Evolutionary conservation across 2,888 invertebrate genomes (phyloP).

Genomic region (Tenthredo mesomela): DNA sequence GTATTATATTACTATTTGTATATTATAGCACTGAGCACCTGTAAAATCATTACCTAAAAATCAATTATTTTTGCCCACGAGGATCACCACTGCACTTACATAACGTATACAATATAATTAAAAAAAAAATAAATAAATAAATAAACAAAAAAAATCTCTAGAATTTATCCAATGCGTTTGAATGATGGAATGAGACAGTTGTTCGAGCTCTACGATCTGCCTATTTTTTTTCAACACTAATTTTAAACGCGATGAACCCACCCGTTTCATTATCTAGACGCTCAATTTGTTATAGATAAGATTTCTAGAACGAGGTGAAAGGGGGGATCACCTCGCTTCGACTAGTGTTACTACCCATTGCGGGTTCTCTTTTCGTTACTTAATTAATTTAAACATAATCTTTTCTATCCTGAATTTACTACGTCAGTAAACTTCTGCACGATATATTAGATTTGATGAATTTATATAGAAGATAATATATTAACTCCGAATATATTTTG

Average conservation of each 20-base stretch:
- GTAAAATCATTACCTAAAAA: neutral
- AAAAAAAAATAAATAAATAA: too few species aligned
- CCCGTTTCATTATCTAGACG: neutral
- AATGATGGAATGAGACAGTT: neutral
- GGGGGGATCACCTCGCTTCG: neutral
- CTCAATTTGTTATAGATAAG: constrained; percentile 25
- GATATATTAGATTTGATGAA: neutral
- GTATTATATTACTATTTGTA: neutral
- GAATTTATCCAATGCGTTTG: neutral
- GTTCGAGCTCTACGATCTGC: neutral
- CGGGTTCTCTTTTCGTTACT: neutral
- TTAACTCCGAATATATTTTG: neutral
- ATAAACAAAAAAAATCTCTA: neutral
- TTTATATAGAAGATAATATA: neutral
- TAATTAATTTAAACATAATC: neutral
- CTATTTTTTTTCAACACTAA: neutral
- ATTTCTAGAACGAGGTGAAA: neutral
- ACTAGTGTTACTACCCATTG: neutral
- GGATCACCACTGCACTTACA: neutral
- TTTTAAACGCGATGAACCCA: neutral
- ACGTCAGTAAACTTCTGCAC: neutral
- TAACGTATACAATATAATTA: neutral
- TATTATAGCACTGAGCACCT: neutral
- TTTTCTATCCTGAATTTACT: neutral
- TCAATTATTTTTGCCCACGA: neutral